Evolutionary conservation across 2,797 vertebrate species (phyloP).

Genomic region (Coluber constrictor): DNA sequence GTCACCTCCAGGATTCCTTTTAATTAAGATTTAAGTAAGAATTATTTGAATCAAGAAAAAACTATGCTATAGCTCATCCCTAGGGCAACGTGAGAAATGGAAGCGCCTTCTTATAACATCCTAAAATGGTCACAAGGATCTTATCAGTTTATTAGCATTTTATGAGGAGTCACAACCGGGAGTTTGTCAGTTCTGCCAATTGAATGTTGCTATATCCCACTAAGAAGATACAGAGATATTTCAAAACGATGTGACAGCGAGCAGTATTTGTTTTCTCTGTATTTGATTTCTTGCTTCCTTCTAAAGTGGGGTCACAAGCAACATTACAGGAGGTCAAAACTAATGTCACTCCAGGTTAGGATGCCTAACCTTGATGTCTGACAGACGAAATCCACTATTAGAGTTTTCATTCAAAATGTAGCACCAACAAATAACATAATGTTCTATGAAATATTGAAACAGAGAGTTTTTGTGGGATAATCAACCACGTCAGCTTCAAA

Average conservation of each 20-base stretch:
- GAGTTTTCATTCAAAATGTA: neutral
- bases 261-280: neutral
- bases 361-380: neutral
- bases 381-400: neutral
- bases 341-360: neutral
- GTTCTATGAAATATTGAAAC: neutral
- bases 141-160: constrained; percentile 33
- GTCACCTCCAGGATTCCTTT: constrained; percentile 31
- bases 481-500: neutral
- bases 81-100: neutral
- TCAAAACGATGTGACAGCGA: neutral
- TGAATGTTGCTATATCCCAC: neutral
- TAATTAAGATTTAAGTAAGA: constrained; percentile 54
- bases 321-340: neutral
- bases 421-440: neutral
- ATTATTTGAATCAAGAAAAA: constrained; percentile 50
- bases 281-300: neutral
- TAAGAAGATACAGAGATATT: neutral
- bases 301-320: neutral
- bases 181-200: constrained; percentile 18
- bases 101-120: constrained; percentile 51
- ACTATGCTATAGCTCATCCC: constrained; percentile 47
- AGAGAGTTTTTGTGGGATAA: neutral
- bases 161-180: constrained; percentile 41
- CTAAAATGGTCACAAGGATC: constrained; percentile 31